Evolutionary conservation across 2,888 invertebrate species (phyloP), one percentile per base, ranked within the genome.

Genomic region (Beris morrisii): DNA sequence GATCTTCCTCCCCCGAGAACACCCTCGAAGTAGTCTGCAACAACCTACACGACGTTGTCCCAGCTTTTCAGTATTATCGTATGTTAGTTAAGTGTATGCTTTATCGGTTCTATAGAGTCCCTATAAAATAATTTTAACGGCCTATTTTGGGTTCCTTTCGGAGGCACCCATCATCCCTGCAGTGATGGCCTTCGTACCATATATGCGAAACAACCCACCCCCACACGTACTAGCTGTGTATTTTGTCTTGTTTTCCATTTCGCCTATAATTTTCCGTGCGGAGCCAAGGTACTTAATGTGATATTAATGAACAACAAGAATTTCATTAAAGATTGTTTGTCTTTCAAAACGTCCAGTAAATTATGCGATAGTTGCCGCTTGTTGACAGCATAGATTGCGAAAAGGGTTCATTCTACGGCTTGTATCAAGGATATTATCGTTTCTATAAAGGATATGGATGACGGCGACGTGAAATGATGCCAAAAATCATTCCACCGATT

Each of bases 271-370:
- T 38, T 38, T 38, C 38, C 9, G 9, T 38, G 38, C 38, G 61
- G 61, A 13, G 5, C 13, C 22, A 70, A 70, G 69, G 70, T 71
- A 73, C 75, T 76, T 84, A 85, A 85, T 85, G 84, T 82, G 84
- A 84, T 85, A 85, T 85, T 85, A 85, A 85, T 85, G 85, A 85
- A 85, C 84, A 84, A 82, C 84, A 85, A 84, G 85, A 85, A 85
- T 85, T 85, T 85, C 84, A 85, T 85, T 85, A 83, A 83, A 83
- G 83, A 83, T 83, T 83, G 83, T 84, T 84, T 84, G 83, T 84
- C 83, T 84, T 84, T 84, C 83, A 83, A 83, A 83, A 82, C 82
- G 83, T 83, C 84, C 83, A 83, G 82, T 84, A 84, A 84, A 84
- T 84, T 84, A 83, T 83, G 79, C 72, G 69, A 71, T 70, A 71